phyloP scores from a whole-genome alignment of 1,140 invertebrate genomes.

The Gryllus bimaculatus region DNA sequence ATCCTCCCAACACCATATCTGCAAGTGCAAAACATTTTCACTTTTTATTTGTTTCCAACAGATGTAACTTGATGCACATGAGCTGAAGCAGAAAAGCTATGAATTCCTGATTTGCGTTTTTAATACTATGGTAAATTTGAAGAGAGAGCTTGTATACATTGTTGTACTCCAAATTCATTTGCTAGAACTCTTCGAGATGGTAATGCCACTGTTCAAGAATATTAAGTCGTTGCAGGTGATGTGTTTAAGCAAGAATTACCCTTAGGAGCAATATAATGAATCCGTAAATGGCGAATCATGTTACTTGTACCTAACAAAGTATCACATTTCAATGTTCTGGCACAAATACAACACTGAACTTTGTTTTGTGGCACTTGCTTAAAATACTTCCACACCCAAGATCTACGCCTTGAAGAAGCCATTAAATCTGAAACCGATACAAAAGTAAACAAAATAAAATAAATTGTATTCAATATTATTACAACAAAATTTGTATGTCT shows the following conservation, averaged over 20 bases:
- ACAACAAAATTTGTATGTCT: too few relatives aligned
- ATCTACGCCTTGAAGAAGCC: background rate
- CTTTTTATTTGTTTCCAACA: too few relatives aligned
- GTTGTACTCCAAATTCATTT: background rate
- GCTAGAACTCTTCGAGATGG: background rate
- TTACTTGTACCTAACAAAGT: background rate
- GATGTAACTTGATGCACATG: too few relatives aligned
- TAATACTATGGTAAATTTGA: background rate
- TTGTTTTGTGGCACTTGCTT: background rate
- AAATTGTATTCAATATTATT: too few relatives aligned
- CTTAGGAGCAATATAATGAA: background rate
- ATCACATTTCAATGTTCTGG: background rate
- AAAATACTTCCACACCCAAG: background rate
- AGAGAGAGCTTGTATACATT: background rate
- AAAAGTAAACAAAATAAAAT: background rate
- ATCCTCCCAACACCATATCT: too few relatives aligned
- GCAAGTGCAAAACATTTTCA: too few relatives aligned
- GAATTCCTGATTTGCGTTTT: background rate
- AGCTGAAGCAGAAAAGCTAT: background rate
- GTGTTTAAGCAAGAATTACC: background rate
- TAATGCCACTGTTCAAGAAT: background rate
- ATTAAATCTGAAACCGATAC: background rate
- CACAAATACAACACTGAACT: background rate
- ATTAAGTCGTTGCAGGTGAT: background rate
- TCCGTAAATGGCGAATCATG: background rate